A percentile compares a stretch with the other conserved stretches of the same genome.
Conservation (phyloP, 92 coral and sea anemone genomes). For the Blastomussa wellsi region DNA sequence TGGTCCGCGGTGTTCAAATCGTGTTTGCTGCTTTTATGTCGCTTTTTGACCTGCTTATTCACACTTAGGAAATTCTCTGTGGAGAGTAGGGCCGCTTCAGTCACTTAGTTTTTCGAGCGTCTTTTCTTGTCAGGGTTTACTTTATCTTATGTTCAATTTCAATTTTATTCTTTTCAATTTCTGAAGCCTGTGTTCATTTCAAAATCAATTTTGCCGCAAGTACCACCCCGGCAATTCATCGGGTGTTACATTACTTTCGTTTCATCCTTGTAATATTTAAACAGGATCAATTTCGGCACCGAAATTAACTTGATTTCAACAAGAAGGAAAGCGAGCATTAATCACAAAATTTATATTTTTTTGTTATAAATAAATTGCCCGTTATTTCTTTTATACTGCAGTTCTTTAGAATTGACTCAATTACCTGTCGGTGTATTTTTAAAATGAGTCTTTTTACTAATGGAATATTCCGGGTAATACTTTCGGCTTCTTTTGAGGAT, state of each 20-base stretch:
- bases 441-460: conserved; percentile 21
- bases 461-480: conserved; percentile 23
- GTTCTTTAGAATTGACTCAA: conserved; percentile 36
- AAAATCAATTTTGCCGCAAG: conserved; percentile 36
- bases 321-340: conserved; percentile 31
- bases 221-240: conserved; percentile 33
- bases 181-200: conserved; percentile 18
- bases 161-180: conserved; percentile 27
- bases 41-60: conserved; percentile 34
- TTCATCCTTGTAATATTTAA: conserved; percentile 30
- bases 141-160: conserved; percentile 9
- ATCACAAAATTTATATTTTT: conserved; percentile 31
- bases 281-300: conserved; percentile 35
- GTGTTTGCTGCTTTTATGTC: conserved; percentile 39
- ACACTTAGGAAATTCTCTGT: conserved; percentile 21
- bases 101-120: conserved; percentile 14
- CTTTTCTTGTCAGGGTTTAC: neutral
- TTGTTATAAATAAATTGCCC: conserved; percentile 41
- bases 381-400: conserved; percentile 24
- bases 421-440: conserved; percentile 32
- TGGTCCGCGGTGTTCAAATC: conserved; percentile 46
- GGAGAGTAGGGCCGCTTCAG: conserved; percentile 10
- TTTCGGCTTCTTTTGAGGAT: conserved; percentile 31
- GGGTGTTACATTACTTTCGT: conserved; percentile 44
- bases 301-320: conserved; percentile 34